Evolutionary conservation across 2,888 invertebrate species (phyloP).

Genomic region (Drosophila fulvimacula): DNA sequence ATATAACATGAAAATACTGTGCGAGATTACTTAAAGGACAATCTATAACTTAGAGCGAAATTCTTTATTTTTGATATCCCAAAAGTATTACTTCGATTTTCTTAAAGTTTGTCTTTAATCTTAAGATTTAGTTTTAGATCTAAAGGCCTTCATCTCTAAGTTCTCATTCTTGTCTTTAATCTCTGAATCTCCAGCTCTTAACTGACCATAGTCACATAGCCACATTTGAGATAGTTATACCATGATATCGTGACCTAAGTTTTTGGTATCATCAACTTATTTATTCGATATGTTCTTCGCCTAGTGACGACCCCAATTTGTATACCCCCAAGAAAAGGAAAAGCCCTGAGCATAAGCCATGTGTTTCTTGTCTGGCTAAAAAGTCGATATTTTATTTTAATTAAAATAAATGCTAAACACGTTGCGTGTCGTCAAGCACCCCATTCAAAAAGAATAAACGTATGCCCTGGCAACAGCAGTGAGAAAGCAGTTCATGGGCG

Average conservation of each 20-base stretch:
- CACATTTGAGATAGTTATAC: not conserved
- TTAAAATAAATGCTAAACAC: conserved; percentile 40
- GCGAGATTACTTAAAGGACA: too few relatives aligned
- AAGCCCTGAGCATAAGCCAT: conserved; percentile 2
- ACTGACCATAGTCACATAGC: conserved; percentile 21
- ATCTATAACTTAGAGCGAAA: not conserved
- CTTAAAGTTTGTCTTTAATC: not conserved
- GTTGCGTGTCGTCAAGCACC: conserved; percentile 44
- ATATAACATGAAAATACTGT: too few relatives aligned
- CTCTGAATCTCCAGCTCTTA: too few relatives aligned
- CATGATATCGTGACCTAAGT: not conserved
- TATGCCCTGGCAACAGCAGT: conserved; percentile 32
- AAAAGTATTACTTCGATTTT: not conserved
- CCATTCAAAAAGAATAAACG: conserved; percentile 7
- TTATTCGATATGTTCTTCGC: conserved; percentile 32
- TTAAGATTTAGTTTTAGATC: not conserved
- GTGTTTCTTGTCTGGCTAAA: conserved; percentile 10
- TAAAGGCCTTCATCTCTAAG: too few relatives aligned
- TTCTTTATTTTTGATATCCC: not conserved
- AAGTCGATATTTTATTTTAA: conserved; percentile 47
- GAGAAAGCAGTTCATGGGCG: conserved; percentile 22
- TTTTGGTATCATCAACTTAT: not conserved
- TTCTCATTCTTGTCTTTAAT: not conserved
- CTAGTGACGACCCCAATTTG: conserved; percentile 38
- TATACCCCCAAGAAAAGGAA: not conserved